Percentiles rank a stretch among this genome's conserved stretches.
These are phyloP conservation scores for Philonicus albiceps DNA, from an alignment of 2,888 invertebrate species.

Conservation along the genomic window DNA sequence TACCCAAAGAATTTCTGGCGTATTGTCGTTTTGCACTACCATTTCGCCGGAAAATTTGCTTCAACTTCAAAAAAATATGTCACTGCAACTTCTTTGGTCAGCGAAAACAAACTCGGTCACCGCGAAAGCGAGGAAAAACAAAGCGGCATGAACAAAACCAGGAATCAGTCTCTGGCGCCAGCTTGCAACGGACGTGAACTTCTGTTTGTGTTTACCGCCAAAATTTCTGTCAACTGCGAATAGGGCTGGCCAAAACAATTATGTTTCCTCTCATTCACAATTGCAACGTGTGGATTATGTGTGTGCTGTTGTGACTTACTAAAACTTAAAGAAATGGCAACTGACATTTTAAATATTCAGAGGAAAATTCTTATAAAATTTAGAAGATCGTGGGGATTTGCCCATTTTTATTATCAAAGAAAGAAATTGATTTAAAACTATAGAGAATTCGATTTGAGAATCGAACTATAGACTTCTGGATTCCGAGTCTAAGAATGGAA, in stretches of 20 bases:
- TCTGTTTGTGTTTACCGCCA: background rate
- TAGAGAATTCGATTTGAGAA: no score
- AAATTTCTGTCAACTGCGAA: background rate
- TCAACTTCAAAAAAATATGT: background rate
- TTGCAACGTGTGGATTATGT: background rate
- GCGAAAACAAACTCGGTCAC: background rate
- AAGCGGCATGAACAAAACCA: background rate
- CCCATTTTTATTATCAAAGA: no score
- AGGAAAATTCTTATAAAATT: no score
- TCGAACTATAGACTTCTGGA: no score
- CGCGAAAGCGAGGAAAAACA: background rate
- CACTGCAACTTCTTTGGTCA: background rate
- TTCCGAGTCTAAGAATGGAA: no score
- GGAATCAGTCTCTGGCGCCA: background rate
- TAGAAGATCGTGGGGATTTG: no score
- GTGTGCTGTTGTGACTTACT: background rate
- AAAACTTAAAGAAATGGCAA: background rate
- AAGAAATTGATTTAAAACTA: no score
- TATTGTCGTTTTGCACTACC: background rate
- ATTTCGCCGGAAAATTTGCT: conserved; percentile 18
- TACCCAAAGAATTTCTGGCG: conserved; percentile 39
- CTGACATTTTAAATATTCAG: background rate
- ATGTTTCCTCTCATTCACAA: background rate
- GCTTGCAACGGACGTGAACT: background rate
- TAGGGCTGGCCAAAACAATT: background rate